These are phyloP conservation scores for Elysia crispata DNA, from an alignment of 2,888 invertebrate species.

Conservation along the genomic window DNA sequence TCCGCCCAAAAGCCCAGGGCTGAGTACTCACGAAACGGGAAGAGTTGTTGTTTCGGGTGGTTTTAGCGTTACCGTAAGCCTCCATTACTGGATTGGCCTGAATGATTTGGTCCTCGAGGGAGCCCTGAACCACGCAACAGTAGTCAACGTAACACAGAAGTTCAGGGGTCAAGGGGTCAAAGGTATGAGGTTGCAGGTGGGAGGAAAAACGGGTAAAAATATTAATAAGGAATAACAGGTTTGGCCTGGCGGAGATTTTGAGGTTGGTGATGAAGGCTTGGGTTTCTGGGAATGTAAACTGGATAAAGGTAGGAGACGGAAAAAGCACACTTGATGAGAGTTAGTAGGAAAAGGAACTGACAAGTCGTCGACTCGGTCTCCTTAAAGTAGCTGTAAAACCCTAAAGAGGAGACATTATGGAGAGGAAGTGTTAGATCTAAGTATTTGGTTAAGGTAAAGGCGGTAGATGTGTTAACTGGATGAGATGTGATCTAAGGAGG, in stretches of 20 bases:
- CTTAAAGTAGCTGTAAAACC: too few relatives aligned
- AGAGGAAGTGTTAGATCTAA: too few relatives aligned
- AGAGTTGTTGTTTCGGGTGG: slow-evolving; percentile 51
- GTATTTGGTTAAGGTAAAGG: not conserved
- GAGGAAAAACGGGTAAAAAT: not conserved
- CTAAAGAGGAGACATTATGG: too few relatives aligned
- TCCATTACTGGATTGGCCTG: slow-evolving; percentile 51
- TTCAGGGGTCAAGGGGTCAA: not conserved
- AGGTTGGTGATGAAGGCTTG: not conserved
- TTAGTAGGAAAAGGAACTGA: too few relatives aligned
- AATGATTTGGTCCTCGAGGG: slow-evolving; percentile 49
- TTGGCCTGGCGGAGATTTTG: not conserved
- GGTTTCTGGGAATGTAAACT: too few relatives aligned
- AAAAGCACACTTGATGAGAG: too few relatives aligned
- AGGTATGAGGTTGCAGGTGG: slow-evolving; percentile 6
- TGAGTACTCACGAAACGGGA: slow-evolving; percentile 48
- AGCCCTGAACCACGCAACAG: slow-evolving; percentile 17
- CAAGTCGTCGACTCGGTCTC: too few relatives aligned
- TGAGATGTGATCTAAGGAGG: too few relatives aligned
- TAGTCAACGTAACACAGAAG: not conserved
- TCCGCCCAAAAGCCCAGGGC: too few relatives aligned
- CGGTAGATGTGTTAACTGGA: not conserved
- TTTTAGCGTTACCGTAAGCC: slow-evolving; percentile 51
- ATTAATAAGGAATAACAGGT: not conserved
- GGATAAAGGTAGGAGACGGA: too few relatives aligned